These are phyloP conservation scores for Bhutanitis thaidina DNA, from an alignment of 2,888 invertebrate genomes.

Conservation along the genomic window DNA sequence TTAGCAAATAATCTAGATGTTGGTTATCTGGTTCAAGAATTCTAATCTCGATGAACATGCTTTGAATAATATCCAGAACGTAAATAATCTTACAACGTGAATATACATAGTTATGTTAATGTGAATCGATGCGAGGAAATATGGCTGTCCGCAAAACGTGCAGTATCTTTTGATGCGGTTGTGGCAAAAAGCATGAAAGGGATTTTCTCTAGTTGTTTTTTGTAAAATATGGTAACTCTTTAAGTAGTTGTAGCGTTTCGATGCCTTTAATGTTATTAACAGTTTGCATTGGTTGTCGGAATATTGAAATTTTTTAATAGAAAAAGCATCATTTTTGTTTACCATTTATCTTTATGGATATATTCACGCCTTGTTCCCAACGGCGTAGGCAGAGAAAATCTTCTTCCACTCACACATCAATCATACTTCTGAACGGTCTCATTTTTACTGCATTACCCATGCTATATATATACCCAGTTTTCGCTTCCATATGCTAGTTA, in stretches of 20 bases:
- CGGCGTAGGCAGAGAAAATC: no score
- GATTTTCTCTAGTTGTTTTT: conserved; percentile 17
- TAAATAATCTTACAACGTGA: conserved; percentile 10
- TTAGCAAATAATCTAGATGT: conserved; percentile 20
- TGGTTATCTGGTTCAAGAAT: conserved; percentile 19
- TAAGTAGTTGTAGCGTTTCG: conserved; percentile 2
- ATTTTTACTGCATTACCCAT: no score
- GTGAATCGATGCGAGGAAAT: conserved; percentile 14
- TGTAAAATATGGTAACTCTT: conserved; percentile 4
- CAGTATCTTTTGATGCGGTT: conserved; percentile 19
- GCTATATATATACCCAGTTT: no score
- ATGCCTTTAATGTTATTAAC: conserved; percentile 9
- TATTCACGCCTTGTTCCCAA: no score
- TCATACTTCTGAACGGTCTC: no score
- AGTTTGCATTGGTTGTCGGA: background rate
- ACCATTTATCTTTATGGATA: no score
- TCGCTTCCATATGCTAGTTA: no score
- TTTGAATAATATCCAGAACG: conserved; percentile 14
- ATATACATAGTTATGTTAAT: background rate
- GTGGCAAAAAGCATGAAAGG: conserved; percentile 13
- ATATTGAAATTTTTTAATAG: no score
- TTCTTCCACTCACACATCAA: no score
- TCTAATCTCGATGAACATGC: conserved; percentile 19
- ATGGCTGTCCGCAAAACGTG: conserved; percentile 15
- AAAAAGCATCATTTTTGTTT: no score